Percentiles rank a stretch among this genome's conserved stretches.
These are phyloP conservation scores for Tryphoninae sp. DNA, from an alignment of 2,888 invertebrate genomes.

Conservation along the genomic window DNA sequence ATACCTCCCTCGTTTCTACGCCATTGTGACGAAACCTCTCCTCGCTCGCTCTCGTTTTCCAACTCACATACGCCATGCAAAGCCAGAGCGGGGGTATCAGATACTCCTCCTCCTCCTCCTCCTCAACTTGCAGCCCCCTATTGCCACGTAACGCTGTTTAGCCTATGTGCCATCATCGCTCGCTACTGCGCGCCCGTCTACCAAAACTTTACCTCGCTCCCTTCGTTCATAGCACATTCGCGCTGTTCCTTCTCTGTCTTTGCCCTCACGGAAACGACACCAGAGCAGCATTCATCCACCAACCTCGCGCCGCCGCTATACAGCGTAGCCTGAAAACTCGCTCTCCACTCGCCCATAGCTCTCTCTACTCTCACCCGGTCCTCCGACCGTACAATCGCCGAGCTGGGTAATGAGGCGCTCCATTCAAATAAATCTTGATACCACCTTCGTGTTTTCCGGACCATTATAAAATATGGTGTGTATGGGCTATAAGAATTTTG, in stretches of 20 bases:
- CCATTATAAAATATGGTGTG: constrained; percentile 73
- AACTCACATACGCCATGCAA: constrained; percentile 12
- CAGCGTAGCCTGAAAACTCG: constrained; percentile 54
- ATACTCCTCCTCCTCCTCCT: not conserved
- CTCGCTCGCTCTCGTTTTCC: constrained; percentile 22
- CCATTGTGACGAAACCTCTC: constrained; percentile 63
- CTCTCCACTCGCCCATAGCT: constrained; percentile 51
- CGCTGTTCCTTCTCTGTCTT: constrained; percentile 43
- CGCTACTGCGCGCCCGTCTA: constrained; percentile 50
- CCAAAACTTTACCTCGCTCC: constrained; percentile 36
- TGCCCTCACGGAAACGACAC: constrained; percentile 41
- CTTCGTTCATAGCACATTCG: constrained; percentile 59
- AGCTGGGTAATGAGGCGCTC: constrained; percentile 80
- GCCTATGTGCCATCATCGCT: constrained; percentile 52
- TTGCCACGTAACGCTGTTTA: constrained; percentile 43
- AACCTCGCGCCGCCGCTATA: constrained; percentile 47
- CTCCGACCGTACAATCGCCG: constrained; percentile 75
- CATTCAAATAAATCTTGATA: constrained; percentile 81
- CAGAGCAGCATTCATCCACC: constrained; percentile 38
- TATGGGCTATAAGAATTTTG: constrained; percentile 38
- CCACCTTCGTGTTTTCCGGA: constrained; percentile 76
- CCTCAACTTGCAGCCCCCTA: constrained; percentile 18
- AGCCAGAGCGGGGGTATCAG: constrained; percentile 12
- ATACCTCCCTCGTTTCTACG: constrained; percentile 26
- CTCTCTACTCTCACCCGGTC: constrained; percentile 68